Evolutionary conservation across 2,113 vertebrate species (phyloP), one percentile per base, ranked within the genome.

Genomic region (Malaclemys terrapin): DNA sequence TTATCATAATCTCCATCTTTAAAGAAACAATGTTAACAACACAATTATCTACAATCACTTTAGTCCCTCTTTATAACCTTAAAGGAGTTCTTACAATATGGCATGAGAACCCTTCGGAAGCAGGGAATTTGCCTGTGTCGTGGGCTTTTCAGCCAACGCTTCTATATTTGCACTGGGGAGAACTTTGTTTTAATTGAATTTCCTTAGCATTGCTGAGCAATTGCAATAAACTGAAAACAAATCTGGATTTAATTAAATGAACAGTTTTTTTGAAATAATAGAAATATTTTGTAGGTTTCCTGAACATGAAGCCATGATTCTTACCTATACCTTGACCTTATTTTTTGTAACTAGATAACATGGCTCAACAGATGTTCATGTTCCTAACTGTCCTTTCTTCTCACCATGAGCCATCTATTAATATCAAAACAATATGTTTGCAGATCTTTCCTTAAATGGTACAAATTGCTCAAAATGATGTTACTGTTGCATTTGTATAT

Each of bases 11-110:
- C 79, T 13, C 42, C 45, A 57, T 9, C 72, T 84, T 91, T 89
- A 93, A 87, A 90, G 91, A 90, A 83, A 84, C 65, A 50, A 29
- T 78, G 90, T 82, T 91, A 79, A 85, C 22, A 80, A 85, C 47
- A 38, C 80, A 53, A 57, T 80, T 90, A 76, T 83, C 88, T 65
- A 72, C 83, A 82, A 35, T 80, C 80, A 69, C 45, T 52, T 54
- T 54, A 47, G 80, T 81, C 38, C 87, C 62, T 84, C 84, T 92
- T 82, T 87, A 52, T 57, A 88, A 72, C n/a, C 19, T 72, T 72
- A 72, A 8, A 22, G 65, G 65, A 38, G 65, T 72, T 57, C 91
- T 87, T 14, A 53, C 57, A 50, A 80, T 6, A 53, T 10, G 49
- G 79, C 42, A 53, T 17, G 35, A 84, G 59, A 57, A 42, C 29